A percentile compares a stretch with the other conserved stretches of the same genome.
phyloP scores from a whole-genome alignment of 2,113 vertebrate genomes.

The Formicarius rufipectus region DNA sequence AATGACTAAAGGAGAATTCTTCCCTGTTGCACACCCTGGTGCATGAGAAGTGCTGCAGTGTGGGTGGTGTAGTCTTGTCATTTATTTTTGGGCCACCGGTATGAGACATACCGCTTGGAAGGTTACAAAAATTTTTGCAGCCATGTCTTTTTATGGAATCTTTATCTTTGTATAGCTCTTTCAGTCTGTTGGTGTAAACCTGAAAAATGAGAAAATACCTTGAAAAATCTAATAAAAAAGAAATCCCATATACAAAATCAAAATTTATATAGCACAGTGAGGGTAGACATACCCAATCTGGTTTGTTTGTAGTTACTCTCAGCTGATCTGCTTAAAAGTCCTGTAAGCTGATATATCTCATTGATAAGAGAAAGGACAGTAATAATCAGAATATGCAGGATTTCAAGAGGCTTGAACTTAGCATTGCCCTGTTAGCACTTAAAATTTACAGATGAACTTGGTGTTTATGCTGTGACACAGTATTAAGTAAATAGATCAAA shows the following conservation, averaged over 20 bases:
- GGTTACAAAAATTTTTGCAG: constrained; percentile 9
- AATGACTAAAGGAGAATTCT: neutral
- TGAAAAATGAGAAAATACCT: neutral
- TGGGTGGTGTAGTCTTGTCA: neutral
- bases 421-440: neutral
- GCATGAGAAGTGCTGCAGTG: neutral
- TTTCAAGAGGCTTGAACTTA: neutral
- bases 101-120: neutral
- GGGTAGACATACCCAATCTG: neutral
- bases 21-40: neutral
- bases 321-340: neutral
- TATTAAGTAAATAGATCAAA: neutral
- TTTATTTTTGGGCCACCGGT: constrained; percentile 10
- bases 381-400: neutral
- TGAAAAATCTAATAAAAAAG: neutral
- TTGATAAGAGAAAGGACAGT: neutral
- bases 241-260: neutral
- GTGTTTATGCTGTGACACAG: neutral
- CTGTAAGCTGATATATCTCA: neutral
- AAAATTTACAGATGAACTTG: neutral
- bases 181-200: neutral
- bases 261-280: neutral
- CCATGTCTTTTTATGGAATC: neutral
- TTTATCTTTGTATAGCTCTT: neutral
- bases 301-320: neutral